Base-by-base conservation (phyloP, 30 jellyfish, hydroid and myxozoan genomes). In the Aurelia coerulea region DNA sequence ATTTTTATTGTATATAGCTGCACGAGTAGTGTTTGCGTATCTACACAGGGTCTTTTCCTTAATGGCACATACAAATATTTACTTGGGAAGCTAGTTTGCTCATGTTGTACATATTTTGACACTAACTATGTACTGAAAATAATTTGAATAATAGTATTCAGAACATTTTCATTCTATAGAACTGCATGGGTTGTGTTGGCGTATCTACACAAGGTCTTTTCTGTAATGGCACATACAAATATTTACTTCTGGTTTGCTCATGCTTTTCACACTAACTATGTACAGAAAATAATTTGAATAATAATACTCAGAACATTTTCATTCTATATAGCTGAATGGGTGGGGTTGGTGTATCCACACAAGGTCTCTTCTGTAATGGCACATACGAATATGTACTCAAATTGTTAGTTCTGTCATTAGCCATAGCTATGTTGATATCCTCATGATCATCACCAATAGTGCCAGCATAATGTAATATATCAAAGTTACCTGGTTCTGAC, bases 401-500 rank as follows among this genome's bases (percentile, higher is more conserved):
- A 16, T 62, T 16, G 13, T 74, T 51, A 68, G 73, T 62, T 29
- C 69, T 51, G 8, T 65, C 90, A 69, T 51, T 42, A 3, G 65
- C n/a, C 68, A 35, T 75, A 4, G 16, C 39, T 11, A 32, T 13
- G 34, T 12, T 9, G 54, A 39, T 65, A 78, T 16, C 70, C 3
- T 64, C 77, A 16, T 1, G 5, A 4, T 46, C 70, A 10, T 63
- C 59, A 34, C 65, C 85, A 15, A 84, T 15, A 39, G 37, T 74
- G 9, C 88, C 93, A 59, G 93, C 93, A 49, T 84, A 84, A 51
- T 84, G 83, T 35, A 84, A 52, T 10, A 84, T 84, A 23, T 84
- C 93, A 31, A 39, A 73, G 62, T 52, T 73, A 52, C 72, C 74
- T 39, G 93, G n/a, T 16, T 49, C 69, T 53, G 76, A 34, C 15